Base-by-base conservation (phyloP, 1,140 invertebrate genomes). In the Aphaenogaster ashmeadi region DNA sequence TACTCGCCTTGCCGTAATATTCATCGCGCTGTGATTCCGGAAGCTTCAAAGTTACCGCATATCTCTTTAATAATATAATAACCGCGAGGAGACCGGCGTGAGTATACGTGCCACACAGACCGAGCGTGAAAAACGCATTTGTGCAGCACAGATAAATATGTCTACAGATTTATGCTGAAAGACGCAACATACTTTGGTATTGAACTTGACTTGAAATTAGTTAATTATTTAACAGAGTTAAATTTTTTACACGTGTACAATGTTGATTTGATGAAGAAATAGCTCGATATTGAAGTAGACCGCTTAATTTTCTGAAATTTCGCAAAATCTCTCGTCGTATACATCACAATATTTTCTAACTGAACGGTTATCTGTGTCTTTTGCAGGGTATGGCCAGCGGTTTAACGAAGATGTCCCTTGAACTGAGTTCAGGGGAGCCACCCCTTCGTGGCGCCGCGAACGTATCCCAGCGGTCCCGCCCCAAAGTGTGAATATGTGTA, bases 351-450 rank as follows among this genome's bases (percentile, higher is more conserved):
- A 27, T 38, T 83, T 47, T 36, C 52, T 56, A 90, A 41, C 58
- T 1, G 44, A 41, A 27, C 47, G 69, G 27, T 58, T 4, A 18
- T 74, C 21, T 87, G 47, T 83, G 36, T 6, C 2, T 94, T 91
- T 96, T 96, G 3, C 96, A 96, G 96, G 93, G 96, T 96, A 84
- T 96, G 96, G 96, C 96, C 96, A 92, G 95, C 96, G 90, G 96
- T 96, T 95, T 96, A 96, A 96, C 96, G 92, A 94, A 94, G 91
- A 94, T 41, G 84, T 91, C 87, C 87, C 75, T 88, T 88, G 89
- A 89, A 77, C 92, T 79, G 90, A 92, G 72, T 91, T 78, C 78
- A 90, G 78, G 87, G 87, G 89, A 91, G 75, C 47, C 78, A 56
- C 11, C 74, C 78, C 72, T 87, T 81, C 90, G 81, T 87, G 71